These are phyloP conservation scores for Tenthredo scrophulariae DNA, from an alignment of 2,888 invertebrate genomes.

Conservation along the genomic window DNA sequence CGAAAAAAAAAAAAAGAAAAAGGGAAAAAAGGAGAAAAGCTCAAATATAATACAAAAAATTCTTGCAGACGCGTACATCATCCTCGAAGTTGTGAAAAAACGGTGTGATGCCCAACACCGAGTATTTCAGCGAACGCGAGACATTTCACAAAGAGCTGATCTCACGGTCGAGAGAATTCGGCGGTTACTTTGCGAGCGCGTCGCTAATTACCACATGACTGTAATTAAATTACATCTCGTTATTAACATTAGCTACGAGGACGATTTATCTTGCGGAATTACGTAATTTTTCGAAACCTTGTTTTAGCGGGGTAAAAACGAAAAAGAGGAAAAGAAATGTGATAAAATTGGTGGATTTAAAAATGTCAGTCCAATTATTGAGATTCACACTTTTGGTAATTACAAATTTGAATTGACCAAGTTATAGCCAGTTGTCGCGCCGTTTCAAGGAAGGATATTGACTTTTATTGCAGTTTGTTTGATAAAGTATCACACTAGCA, in stretches of 20 bases:
- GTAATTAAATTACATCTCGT: slow-evolving; percentile 40
- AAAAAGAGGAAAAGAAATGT: not conserved
- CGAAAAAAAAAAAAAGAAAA: not conserved
- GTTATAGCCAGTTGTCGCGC: too few species aligned
- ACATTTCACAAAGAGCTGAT: not conserved
- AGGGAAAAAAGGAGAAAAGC: not conserved
- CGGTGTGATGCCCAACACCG: not conserved
- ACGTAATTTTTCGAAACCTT: not conserved
- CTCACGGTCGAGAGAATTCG: slow-evolving; percentile 4
- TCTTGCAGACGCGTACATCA: not conserved
- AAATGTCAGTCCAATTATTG: not conserved
- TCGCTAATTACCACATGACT: slow-evolving; percentile 21
- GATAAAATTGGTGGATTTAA: not conserved
- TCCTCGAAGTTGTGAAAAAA: not conserved
- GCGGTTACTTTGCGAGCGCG: slow-evolving; percentile 4
- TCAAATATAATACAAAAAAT: not conserved
- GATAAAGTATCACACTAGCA: too few species aligned
- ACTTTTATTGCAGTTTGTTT: too few species aligned
- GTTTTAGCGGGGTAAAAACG: not conserved
- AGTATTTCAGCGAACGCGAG: not conserved
- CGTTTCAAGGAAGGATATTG: too few species aligned
- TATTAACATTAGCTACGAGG: slow-evolving; percentile 11
- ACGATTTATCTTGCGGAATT: slow-evolving; percentile 16
- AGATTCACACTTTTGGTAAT: not conserved
- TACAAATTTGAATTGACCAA: not conserved